Evolutionary conservation across 2,888 invertebrate genomes (phyloP).

Genomic region (Rhodophaea formosa): DNA sequence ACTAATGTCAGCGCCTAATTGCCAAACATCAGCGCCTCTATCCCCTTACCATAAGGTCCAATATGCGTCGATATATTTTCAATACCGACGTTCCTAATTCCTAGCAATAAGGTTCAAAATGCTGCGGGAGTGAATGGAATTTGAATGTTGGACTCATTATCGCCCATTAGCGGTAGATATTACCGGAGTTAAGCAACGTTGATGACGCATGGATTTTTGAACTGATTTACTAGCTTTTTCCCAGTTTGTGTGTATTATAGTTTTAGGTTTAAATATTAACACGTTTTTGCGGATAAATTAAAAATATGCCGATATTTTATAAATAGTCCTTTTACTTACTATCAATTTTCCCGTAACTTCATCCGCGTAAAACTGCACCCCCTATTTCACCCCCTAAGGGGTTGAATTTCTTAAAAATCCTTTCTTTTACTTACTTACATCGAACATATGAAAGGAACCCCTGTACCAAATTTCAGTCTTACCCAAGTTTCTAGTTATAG

Average conservation of each 20-base stretch:
- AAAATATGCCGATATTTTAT: too few relatives aligned
- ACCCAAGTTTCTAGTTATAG: too few relatives aligned
- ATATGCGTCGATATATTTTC: too few relatives aligned
- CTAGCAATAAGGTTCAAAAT: not conserved
- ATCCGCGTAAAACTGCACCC: too few relatives aligned
- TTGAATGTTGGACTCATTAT: constrained; percentile 13
- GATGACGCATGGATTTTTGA: not conserved
- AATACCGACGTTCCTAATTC: not conserved
- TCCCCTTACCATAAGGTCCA: not conserved
- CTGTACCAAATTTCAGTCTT: too few relatives aligned
- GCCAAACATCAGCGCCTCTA: not conserved
- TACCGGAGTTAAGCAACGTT: constrained; percentile 4
- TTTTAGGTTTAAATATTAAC: not conserved
- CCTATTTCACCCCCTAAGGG: too few relatives aligned
- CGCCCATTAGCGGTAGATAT: constrained; percentile 8
- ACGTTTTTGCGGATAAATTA: too few relatives aligned
- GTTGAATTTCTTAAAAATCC: too few relatives aligned
- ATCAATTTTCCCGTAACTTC: too few relatives aligned
- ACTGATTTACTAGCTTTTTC: not conserved
- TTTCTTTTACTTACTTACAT: too few relatives aligned
- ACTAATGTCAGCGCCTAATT: constrained; percentile 3
- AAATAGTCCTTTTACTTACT: too few relatives aligned
- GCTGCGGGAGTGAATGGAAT: not conserved
- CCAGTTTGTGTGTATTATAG: not conserved
- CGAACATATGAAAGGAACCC: too few relatives aligned